Base-by-base conservation (phyloP, 2,797 vertebrate species). In the Babyrousa celebensis region DNA sequence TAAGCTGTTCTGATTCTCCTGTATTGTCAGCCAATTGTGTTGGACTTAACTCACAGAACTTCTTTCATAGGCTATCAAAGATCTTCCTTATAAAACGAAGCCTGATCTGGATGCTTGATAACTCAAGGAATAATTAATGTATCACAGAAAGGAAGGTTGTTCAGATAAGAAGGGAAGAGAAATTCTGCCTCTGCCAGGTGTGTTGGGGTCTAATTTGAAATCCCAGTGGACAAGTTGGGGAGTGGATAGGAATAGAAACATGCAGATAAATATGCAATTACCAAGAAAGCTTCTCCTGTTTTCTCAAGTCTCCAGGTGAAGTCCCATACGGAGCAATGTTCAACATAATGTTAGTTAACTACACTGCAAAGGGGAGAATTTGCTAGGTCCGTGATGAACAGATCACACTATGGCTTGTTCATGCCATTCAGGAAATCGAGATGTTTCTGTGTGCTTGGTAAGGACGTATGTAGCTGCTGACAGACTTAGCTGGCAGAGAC, bases 271-370 rank as follows among this genome's bases (percentile, higher is more conserved):
- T 62, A 52, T 2, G 6, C 15, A 29, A 58, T 11, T 68, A 16
- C 25, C 20, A 56, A 27, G 43, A 65, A 85, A 80, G 12, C 1
- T 17, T 23, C 68, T 72, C 56, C 75, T 68, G 8, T 20, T 85
- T 91, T 7, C 65, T 1, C 7, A 32, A 56, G 5, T 9, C 20
- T 91, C 15, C 6, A 58, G 16, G 0, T 54, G 48, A 87, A 48
- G n/a, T 63, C 4, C 12, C 12, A 0, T 36, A 21, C 2, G 5
- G 6, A n/a, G 3, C 21, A 29, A 58, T 17, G 6, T 67, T 12
- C 63, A 70, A 9, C 2, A 63, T 16, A 16, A 18, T 40, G 12
- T 4, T 1, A 48, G 27, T 48, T 4, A 70, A 56, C 29, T 23
- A 3, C 14, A 58, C 4, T n/a, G 17, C 1, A 25, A 83, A 40